phyloP scores from a whole-genome alignment of 1,140 invertebrate species.

The Leptinotarsa defecta region DNA sequence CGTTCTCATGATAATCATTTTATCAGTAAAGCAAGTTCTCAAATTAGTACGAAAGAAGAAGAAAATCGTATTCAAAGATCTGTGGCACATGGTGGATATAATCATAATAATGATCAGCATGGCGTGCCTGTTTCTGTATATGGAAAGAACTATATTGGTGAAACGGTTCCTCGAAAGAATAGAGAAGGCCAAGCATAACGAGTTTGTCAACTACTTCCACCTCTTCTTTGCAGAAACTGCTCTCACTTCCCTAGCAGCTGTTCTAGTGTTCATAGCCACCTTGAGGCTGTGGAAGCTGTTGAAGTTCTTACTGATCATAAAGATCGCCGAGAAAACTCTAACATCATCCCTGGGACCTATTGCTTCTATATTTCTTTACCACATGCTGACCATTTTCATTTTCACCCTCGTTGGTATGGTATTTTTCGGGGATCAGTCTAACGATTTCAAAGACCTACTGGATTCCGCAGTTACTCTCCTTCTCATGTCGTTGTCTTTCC shows the following conservation, averaged over 20 bases:
- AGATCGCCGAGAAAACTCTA: constrained; percentile 42
- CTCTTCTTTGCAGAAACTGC: constrained; percentile 35
- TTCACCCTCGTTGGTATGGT: constrained; percentile 32
- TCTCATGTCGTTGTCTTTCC: constrained; percentile 27
- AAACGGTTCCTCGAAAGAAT: constrained; percentile 29
- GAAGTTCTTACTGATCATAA: constrained; percentile 40
- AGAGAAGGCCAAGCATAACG: constrained; percentile 38
- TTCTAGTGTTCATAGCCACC: constrained; percentile 42
- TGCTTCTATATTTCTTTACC: constrained; percentile 31
- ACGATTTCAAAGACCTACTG: constrained; percentile 33
- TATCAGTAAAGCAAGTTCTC: constrained; percentile 15
- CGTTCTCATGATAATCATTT: constrained; percentile 4
- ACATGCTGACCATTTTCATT: constrained; percentile 32
- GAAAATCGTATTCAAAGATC: constrained; percentile 17
- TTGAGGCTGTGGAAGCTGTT: constrained; percentile 44
- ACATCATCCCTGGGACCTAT: constrained; percentile 21
- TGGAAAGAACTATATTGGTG: constrained; percentile 21
- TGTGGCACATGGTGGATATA: constrained; percentile 32
- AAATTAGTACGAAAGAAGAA: constrained; percentile 20
- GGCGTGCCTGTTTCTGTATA: constrained; percentile 25
- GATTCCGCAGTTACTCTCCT: constrained; percentile 32
- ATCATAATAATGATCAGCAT: constrained; percentile 34
- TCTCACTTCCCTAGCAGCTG: constrained; percentile 34
- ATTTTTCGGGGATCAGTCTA: constrained; percentile 32
- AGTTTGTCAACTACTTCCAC: constrained; percentile 45